phyloP scores from a whole-genome alignment of 2,888 invertebrate genomes.

The Hirtodrosophila alboralis region DNA sequence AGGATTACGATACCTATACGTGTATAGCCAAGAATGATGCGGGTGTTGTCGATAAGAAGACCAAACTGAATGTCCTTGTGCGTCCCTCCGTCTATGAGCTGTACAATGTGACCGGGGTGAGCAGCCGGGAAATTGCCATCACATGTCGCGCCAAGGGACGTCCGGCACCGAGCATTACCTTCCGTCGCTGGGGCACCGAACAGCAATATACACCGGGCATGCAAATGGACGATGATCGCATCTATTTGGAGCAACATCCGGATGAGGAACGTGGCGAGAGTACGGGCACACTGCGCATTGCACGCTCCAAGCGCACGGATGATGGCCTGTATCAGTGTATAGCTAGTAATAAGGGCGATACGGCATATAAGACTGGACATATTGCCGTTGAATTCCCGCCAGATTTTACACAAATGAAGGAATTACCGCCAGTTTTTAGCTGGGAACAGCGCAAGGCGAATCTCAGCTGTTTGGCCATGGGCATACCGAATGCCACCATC shows the following conservation, averaged over 20 bases:
- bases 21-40: slow-evolving; percentile 93
- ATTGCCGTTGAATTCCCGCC: slow-evolving; percentile 93
- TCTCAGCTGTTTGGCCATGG: slow-evolving; percentile 93
- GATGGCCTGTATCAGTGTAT: slow-evolving; percentile 96
- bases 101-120: slow-evolving; percentile 88
- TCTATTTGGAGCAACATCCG: slow-evolving; percentile 86
- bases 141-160: slow-evolving; percentile 92
- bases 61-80: slow-evolving; percentile 89
- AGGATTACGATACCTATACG: slow-evolving; percentile 91
- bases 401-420: slow-evolving; percentile 89
- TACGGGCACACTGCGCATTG: slow-evolving; percentile 88
- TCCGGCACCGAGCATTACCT: slow-evolving; percentile 91
- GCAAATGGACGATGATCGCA: slow-evolving; percentile 88
- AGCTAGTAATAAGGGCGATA: slow-evolving; percentile 91
- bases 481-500: slow-evolving; percentile 95
- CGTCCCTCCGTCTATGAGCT: slow-evolving; percentile 92
- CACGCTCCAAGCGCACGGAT: slow-evolving; percentile 88
- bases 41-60: slow-evolving; percentile 88
- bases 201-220: slow-evolving; percentile 87
- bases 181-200: slow-evolving; percentile 89
- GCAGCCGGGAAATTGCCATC: slow-evolving; percentile 87
- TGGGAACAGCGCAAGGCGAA: slow-evolving; percentile 93
- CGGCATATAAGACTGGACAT: slow-evolving; percentile 91
- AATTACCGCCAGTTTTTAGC: slow-evolving; percentile 90
- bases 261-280: slow-evolving; percentile 86